Evolutionary conservation across 92 coral and sea anemone genomes (phyloP).

Genomic region (Epizoanthus scotinus): DNA sequence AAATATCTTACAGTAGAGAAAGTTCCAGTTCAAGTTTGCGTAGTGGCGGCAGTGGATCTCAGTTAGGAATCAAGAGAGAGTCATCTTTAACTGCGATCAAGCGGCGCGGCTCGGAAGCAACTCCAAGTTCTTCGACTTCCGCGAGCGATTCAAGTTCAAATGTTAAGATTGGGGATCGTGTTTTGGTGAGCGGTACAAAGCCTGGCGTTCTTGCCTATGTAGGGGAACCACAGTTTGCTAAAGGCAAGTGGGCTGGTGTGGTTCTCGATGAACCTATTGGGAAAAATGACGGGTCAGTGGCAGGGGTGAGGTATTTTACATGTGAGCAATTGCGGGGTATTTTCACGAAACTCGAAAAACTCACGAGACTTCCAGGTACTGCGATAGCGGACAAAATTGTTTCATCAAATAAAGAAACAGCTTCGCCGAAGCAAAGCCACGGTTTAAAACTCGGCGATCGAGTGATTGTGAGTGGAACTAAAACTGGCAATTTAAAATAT

Average conservation of each 20-base stretch:
- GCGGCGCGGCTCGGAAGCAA: slow-evolving; percentile 60
- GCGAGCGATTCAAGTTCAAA: slow-evolving; percentile 66
- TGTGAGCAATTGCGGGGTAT: slow-evolving; percentile 88
- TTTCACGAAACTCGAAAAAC: slow-evolving; percentile 87
- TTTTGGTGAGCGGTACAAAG: slow-evolving; percentile 86
- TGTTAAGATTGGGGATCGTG: slow-evolving; percentile 94
- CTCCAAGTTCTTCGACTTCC: slow-evolving; percentile 36
- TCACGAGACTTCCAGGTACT: slow-evolving; percentile 82
- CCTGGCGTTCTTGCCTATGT: slow-evolving; percentile 92
- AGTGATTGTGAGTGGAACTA: slow-evolving; percentile 91
- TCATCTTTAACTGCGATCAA: slow-evolving; percentile 46
- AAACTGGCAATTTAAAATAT: slow-evolving; percentile 81
- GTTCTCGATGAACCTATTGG: slow-evolving; percentile 87
- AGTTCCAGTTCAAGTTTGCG: slow-evolving; percentile 81
- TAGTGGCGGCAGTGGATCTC: slow-evolving; percentile 65
- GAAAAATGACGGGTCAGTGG: slow-evolving; percentile 94
- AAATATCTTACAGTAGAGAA: slow-evolving; percentile 74
- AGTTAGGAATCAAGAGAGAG: slow-evolving; percentile 43
- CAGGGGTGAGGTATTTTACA: slow-evolving; percentile 92
- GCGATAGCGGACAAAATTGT: slow-evolving; percentile 45
- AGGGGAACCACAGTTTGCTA: slow-evolving; percentile 96
- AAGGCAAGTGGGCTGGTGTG: slow-evolving; percentile 98
- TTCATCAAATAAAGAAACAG: slow-evolving; percentile 18
- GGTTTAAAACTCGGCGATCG: slow-evolving; percentile 87
- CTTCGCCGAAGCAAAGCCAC: slow-evolving; percentile 44